Percentiles rank a stretch among this genome's conserved stretches.
phyloP scores from a whole-genome alignment of 2,797 vertebrate genomes.

The Cyprinodon diabolis region DNA sequence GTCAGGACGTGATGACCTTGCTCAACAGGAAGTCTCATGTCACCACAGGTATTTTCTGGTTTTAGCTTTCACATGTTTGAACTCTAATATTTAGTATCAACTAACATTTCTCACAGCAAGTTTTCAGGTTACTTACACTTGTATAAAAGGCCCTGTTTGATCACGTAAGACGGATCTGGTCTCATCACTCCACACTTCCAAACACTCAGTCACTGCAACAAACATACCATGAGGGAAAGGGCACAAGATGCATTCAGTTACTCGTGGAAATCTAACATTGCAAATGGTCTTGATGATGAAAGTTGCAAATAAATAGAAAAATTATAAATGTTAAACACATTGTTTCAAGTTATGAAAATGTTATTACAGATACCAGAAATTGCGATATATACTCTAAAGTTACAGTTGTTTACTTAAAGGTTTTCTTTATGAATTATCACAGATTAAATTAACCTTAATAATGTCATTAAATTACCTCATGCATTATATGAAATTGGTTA shows the following conservation, averaged over 20 bases:
- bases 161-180: not conserved
- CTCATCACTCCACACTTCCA: not conserved
- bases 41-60: not conserved
- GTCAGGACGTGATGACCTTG: not conserved
- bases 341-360: not conserved
- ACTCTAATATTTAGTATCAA: not conserved
- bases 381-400: not conserved
- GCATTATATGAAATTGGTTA: not conserved
- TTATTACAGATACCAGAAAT: not conserved
- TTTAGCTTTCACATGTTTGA: not conserved
- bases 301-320: not conserved
- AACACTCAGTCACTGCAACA: not conserved
- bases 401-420: not conserved
- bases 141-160: not conserved
- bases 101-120: not conserved
- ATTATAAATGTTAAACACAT: too few relatives aligned
- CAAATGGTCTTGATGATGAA: not conserved
- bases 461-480: not conserved
- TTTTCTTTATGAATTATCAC: not conserved
- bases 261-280: not conserved
- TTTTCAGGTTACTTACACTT: not conserved
- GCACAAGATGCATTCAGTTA: not conserved
- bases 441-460: not conserved
- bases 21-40: not conserved
- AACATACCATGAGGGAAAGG: not conserved